Conservation (phyloP, 2,797 vertebrate genomes). For the Bradypodion pumilum region DNA sequence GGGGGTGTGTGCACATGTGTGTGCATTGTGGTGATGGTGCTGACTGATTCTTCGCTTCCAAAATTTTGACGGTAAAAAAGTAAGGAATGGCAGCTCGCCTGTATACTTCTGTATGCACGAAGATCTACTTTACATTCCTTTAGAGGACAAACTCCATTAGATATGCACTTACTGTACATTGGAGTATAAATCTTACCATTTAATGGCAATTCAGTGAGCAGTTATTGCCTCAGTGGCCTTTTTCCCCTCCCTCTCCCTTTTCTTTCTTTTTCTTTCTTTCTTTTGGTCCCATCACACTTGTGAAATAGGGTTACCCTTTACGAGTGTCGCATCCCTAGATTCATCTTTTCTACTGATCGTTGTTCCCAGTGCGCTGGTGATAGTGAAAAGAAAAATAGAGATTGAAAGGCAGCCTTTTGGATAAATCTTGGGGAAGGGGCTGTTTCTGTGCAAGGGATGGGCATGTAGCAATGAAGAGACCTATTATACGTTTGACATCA, state of each 20-base stretch:
- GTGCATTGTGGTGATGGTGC: not conserved
- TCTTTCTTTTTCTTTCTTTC: conserved; percentile 73
- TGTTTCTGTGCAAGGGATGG: conserved; percentile 47
- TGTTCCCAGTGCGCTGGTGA: conserved; percentile 76
- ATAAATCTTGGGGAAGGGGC: conserved; percentile 59
- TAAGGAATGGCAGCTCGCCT: conserved; percentile 61
- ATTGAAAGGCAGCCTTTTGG: conserved; percentile 58
- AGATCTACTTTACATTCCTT: conserved; percentile 80
- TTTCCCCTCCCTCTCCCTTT: conserved; percentile 53
- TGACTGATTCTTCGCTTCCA: conserved; percentile 50
- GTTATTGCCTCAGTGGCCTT: conserved; percentile 84
- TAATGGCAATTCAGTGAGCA: conserved; percentile 83
- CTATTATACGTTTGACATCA: conserved; percentile 64
- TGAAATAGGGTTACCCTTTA: conserved; percentile 86
- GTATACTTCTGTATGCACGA: conserved; percentile 63
- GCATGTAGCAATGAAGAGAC: conserved; percentile 61
- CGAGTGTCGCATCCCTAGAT: conserved; percentile 81
- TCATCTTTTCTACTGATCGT: conserved; percentile 79
- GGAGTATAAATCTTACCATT: conserved; percentile 85
- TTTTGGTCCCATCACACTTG: conserved; percentile 80
- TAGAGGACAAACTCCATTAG: conserved; percentile 83
- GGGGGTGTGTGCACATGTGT: no score
- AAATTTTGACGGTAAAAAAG: conserved; percentile 58
- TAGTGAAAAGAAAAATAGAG: conserved; percentile 75
- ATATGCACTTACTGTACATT: conserved; percentile 82